A percentile compares a stretch with the other conserved stretches of the same genome.
phyloP scores from a whole-genome alignment of 2,113 vertebrate species.

The Sceloporus undulatus region DNA sequence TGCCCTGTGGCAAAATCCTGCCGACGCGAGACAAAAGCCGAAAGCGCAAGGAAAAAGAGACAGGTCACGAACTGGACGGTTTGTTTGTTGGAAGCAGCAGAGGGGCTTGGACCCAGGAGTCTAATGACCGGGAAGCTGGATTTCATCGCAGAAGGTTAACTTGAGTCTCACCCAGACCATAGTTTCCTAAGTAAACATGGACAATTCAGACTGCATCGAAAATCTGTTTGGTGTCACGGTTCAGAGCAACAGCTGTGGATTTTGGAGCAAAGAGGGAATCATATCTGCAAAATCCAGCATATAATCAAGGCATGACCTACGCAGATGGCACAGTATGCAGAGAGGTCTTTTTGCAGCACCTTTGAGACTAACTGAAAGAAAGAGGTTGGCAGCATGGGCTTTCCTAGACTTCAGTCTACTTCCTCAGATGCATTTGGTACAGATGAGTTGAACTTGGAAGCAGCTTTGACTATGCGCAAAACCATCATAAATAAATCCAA shows the following conservation, averaged over 20 bases:
- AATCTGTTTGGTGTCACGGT: neutral
- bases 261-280: neutral
- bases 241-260: neutral
- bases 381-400: no score
- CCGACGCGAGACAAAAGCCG: neutral
- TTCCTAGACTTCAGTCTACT: no score
- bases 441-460: no score
- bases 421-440: no score
- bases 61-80: neutral
- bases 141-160: neutral
- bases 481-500: no score
- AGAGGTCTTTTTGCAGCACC: no score
- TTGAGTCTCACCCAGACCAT: neutral
- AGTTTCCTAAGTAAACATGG: neutral
- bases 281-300: neutral
- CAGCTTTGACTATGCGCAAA: no score
- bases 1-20: fast-evolving
- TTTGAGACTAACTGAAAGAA: no score
- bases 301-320: neutral
- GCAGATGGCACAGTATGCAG: neutral
- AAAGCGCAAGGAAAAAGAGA: neutral
- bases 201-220: neutral
- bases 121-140: no score
- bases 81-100: no score
- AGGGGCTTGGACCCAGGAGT: neutral